Base-by-base conservation (phyloP, 2,888 invertebrate genomes). In the Nymphalis polychloros region DNA sequence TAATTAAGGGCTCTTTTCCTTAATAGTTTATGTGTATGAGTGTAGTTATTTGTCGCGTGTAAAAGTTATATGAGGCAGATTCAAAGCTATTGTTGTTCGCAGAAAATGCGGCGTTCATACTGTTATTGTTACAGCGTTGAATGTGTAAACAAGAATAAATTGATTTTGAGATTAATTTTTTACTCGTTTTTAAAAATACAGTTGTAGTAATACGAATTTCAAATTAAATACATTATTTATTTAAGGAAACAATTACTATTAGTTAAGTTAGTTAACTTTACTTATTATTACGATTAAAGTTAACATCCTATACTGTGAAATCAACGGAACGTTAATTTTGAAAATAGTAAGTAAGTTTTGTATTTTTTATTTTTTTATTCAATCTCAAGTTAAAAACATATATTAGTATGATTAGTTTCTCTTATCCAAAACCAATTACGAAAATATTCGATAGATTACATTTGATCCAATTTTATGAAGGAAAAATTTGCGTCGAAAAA, bases 31-130 rank as follows among this genome's bases (percentile, higher is more conserved):
- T 57, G 41, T 57, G 41, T 57, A 46, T 31, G 53, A 53, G 47
- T 63, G 49, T 59, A 46, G 80, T 80, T 74, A 76, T 75, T 69
- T 75, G 72, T 78, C 57, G 57, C 35, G 53, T 65, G 78, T 81
- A 81, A 81, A 78, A 72, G 59, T 76, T 79, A 77, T 78, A 77
- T 70, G 78, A 75, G 67, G 61, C 68, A 61, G 69, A 73, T 72
- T 76, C 73, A 76, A 71, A 72, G 73, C 73, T 79, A 73, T 72
- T 73, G 72, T 72, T 73, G 71, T 77, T 79, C 78, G 77, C 76
- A 75, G 31, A 64, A 68, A 74, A 74, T 73, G 64, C 63, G 57
- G 65, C 65, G 61, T 64, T 63, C 64, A 67, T 55, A 55, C 67
- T 50, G 53, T 72, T 68, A 66, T 63, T 70, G 67, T 67, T 67